Evolutionary conservation across 2,797 vertebrate genomes (phyloP).

Genomic region (Falco concolor): DNA sequence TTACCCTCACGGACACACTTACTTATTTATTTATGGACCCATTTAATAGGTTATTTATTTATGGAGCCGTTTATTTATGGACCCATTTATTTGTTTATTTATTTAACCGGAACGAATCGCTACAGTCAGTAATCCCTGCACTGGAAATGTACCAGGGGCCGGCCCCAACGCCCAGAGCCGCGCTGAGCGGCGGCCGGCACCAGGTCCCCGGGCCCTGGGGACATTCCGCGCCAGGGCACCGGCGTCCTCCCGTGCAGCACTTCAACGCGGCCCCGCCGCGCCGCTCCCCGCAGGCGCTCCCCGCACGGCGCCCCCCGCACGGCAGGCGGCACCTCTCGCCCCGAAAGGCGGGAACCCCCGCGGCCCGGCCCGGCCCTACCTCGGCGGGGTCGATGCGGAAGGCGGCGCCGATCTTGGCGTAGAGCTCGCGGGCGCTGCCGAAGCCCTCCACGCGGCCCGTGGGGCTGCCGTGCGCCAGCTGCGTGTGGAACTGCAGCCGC

Average conservation of each 20-base stretch:
- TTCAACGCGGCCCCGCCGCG: too few relatives aligned
- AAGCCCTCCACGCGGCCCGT: conserved; percentile 91
- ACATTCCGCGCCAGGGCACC: too few relatives aligned
- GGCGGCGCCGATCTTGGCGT: conserved; percentile 75
- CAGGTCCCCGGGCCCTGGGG: too few relatives aligned
- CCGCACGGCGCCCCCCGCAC: background rate
- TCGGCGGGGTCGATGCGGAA: conserved; percentile 76
- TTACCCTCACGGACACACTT: background rate
- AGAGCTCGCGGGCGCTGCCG: conserved; percentile 86
- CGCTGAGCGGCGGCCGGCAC: too few relatives aligned
- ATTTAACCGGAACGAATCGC: rapidly evolving
- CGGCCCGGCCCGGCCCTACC: conserved; percentile 26
- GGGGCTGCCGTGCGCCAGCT: conserved; percentile 95
- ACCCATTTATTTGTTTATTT: too few relatives aligned
- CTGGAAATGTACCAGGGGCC: background rate
- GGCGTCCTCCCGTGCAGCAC: too few relatives aligned
- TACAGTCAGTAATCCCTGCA: background rate
- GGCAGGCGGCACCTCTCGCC: too few relatives aligned
- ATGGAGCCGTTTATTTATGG: background rate
- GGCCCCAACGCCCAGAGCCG: too few relatives aligned
- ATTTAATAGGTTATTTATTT: too few relatives aligned
- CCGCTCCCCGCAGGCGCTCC: background rate
- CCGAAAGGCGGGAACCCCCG: too few relatives aligned
- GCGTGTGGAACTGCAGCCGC: conserved; percentile 88
- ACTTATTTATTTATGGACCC: background rate